Base-by-base conservation (phyloP, 2,797 vertebrate species). In the Darevskia nairensis region DNA sequence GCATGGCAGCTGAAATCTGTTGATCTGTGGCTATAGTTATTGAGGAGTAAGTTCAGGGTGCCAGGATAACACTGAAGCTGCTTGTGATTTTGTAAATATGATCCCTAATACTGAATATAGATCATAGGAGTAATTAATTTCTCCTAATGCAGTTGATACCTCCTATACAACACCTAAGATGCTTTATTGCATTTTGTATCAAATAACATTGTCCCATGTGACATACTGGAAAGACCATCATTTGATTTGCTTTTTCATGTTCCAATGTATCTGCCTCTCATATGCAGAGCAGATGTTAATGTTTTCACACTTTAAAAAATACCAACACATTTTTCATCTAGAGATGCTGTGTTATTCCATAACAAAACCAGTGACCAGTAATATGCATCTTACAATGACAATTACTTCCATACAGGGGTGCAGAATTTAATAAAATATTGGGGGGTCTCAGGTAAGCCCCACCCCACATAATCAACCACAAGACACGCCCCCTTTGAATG, bases 271-370 rank as follows among this genome's bases (percentile, higher is more conserved):
- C 72, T 46, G 75, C 3, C 29, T 78, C 19, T 8, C 74, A 21
- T 76, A n/a, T n/a, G 39, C 74, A 78, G 19, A 78, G 46, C 82
- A 75, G 27, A 79, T 69, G 29, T 35, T 69, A 79, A 78, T 9
- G 13, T 66, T 66, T 78, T 75, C 39, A 41, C 50, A 84, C 50
- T 78, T 85, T 85, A 25, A 19, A 86, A 76, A 85, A 66, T 79
- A 68, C 69, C n/a, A 32, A 32, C n/a, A 72, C n/a, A 3, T 3
- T 32, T 9, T 72, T 32, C 2, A 29, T n/a, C n/a, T 32, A 13
- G 29, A 55, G 69, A 72, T 35, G 10, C 68, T 35, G 9, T 72
- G 5, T 41, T 81, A 21, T 27, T 66, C 59, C 25, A 5, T 81
- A 19, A 55, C 55, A 80, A 61, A 80, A 61, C 8, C 50, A 35